Evolutionary conservation across 2,113 vertebrate genomes (phyloP), one percentile per base, ranked within the genome.

Genomic region (Cichladusa arquata): DNA sequence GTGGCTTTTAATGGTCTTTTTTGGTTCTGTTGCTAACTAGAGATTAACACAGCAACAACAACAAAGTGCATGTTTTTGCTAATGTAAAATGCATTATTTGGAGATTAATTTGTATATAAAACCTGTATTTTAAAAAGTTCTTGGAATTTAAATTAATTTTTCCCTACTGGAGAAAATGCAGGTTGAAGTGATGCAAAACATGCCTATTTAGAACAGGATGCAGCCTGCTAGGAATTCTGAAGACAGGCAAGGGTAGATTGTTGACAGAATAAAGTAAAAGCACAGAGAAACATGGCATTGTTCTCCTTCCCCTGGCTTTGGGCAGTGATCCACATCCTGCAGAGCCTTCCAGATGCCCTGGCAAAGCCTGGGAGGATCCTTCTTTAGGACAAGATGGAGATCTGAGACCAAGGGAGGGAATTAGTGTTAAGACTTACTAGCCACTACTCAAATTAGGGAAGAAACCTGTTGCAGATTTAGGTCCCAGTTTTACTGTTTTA

Each of bases 341-440:
- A 54, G 22, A 62, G 70, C 62, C 45, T 86, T 76, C 66, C 71
- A 58, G 62, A 34, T 26, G 44, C 19, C 57, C 80, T 47, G 54
- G 54, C 85, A 40, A 62, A 65, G 69, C 62, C 64, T 50, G 26
- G 22, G 57, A 79, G 54, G 42, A 83, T 36, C 31, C 48, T 44
- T n/a, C 61, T n/a, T 70, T 22, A 40, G 2, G 4, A 50, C 51
- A 42, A 57, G 58, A 58, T 51, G 51, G 54, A 65, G n/a, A 58
- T 34, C 66, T 22, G 53, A 81, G 42, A 64, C 45, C 47, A 81
- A 57, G 44, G 38, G n/a, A 88, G 48, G 69, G 61, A 79, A 64
- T 95, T 96, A 97, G 93, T 93, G 92, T 95, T 92, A 78, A 66
- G 36, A 78, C 56, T 53, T 40, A 40, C 8, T 23, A 88, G 76